Base-by-base conservation (phyloP, 2,113 vertebrate species). In the Zosterops borbonicus region DNA sequence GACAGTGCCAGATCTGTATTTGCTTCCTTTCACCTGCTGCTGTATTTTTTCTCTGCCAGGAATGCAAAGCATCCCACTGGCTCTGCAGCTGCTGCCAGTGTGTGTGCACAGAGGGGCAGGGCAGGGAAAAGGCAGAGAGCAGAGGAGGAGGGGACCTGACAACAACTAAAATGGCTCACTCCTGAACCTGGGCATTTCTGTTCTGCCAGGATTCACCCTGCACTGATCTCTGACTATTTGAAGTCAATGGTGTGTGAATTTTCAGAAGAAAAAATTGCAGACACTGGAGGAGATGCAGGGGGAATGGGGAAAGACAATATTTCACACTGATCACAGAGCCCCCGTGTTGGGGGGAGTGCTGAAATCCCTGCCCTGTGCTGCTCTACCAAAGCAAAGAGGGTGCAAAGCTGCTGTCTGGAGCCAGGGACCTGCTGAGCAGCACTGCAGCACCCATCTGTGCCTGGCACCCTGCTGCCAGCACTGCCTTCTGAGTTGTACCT, bases 1-100 rank as follows among this genome's bases (percentile, higher is more conserved):
- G 60, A 47, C 52, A 68, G 49, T 41, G 85, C 70, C 93, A 77
- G 90, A 83, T 90, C 87, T 88, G 75, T 74, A 70, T 92, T 86
- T 92, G 92, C 85, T 94, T 97, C 93, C 94, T 93, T 95, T 96
- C 93, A 90, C 95, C 94, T 92, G 93, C 90, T 93, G 93, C 88
- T 90, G 83, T 90, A 64, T 78, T 93, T 96, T 79, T 73, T 53
- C 87, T 88, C 82, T 90, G 94, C 93, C 93, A 96, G 90, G 78
- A 97, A 94, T 59, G 81, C 78, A 74, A 92, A 94, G 94, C 68
- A 59, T 63, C 95, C 94, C 79, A 70, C 90, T 63, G 91, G 85
- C 75, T 90, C 84, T 90, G 93, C 93, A 96, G 96, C 95, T 92
- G 91, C 89, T 94, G 90, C 78, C 84, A 76, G 63, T 7, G 81